Evolutionary conservation across 2,797 vertebrate genomes (phyloP), one percentile per base, ranked within the genome.

Genomic region (Argya squamiceps): DNA sequence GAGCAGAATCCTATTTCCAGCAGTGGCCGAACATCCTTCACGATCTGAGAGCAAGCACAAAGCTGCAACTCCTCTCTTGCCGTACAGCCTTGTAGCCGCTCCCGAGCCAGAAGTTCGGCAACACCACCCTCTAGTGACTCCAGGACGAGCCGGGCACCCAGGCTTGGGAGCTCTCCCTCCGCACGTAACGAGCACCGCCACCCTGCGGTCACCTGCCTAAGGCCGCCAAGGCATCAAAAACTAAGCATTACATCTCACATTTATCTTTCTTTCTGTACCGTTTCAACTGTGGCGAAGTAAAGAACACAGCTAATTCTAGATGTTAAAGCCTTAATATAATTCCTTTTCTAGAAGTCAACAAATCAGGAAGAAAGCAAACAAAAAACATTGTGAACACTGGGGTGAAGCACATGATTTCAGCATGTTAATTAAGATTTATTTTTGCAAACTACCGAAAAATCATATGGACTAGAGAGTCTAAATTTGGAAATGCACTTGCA

Each of bases 121-220:
- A 55, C 36, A 67, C 21, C 6, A 49, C 63, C 71, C 71, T 76
- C 77, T 53, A 36, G 49, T 11, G 83, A 9, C 55, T 46, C 41
- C 32, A 23, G 62, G 39, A 56, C 20, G 13, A 16, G 16, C 4
- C 39, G 4, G 2, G 12, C 6, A 7, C 7, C 63, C 23, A 1
- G 22, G 3, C 14, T 20, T 6, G 29, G 7, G 18, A 30, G 36
- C 2, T 19, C 11, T 15, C 9, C 2, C 12, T 10, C 7, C 2
- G 6, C 44, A 4, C 2, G 0, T 1, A 37, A 56, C 1, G 47
- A 60, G 71, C 49, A 67, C 11, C 41, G 63, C 94, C 94, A 91
- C 86, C 93, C 12, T 15, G 68, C 65, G 93, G 81, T 60, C 63
- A 85, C 44, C 12, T 2, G 14, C 1, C 1, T 16, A 16, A 36